These are phyloP conservation scores for Chinchilla lanigera DNA, from an alignment of 2,113 vertebrate genomes.

Conservation along the genomic window DNA sequence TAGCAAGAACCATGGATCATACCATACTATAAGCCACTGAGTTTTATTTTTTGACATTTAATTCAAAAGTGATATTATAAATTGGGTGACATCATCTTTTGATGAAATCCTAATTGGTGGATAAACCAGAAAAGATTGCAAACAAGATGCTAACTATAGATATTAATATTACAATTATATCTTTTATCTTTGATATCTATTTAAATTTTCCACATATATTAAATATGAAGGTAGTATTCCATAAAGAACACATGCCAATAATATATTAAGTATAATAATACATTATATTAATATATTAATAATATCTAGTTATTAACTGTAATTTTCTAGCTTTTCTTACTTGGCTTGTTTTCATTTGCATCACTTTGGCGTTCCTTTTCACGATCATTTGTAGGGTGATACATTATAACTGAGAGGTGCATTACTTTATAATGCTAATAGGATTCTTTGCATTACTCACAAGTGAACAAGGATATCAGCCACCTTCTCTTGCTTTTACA, in stretches of 20 bases:
- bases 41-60: background rate
- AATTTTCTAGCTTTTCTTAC: background rate
- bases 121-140: background rate
- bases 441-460: background rate
- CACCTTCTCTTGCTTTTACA: background rate
- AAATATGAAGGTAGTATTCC: background rate
- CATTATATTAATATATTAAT: background rate
- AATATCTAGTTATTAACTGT: background rate
- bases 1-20: background rate
- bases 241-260: background rate
- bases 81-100: background rate
- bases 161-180: background rate
- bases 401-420: background rate
- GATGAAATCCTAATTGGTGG: background rate
- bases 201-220: background rate
- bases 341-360: background rate
- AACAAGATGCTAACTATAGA: background rate
- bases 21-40: background rate
- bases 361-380: background rate
- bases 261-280: background rate
- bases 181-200: background rate
- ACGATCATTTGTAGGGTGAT: conserved; percentile 38
- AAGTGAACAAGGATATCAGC: background rate
- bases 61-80: background rate
- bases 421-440: conserved; percentile 32